Evolutionary conservation across 92 coral and sea anemone species (phyloP), one percentile per base, ranked within the genome.

Genomic region (Zoanthus solanderi): DNA sequence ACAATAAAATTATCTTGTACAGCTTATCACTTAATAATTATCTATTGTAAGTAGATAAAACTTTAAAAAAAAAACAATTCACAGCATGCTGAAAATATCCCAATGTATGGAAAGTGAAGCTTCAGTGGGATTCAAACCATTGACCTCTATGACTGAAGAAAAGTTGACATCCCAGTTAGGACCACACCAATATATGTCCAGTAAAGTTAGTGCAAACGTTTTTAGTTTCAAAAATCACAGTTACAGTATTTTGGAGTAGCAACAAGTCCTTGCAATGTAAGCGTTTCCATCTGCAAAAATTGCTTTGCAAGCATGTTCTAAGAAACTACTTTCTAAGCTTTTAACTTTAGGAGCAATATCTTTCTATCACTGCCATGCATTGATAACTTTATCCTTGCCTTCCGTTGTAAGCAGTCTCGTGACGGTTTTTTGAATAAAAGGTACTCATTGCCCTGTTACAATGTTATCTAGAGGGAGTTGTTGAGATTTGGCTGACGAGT

Each of bases 401-500:
- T 67, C 32, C 4, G 34, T 61, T 17, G 28, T 16, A 61, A 16
- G 1, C 28, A 61, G 28, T 23, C 28, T 7, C 16, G 1, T 23
- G 1, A 17, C 6, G 29, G 18, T 61, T 69, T 32, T 29, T 23
- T 34, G 8, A 67, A 37, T 37, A 37, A 37, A 37, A 37, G 2
- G 42, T 37, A 16, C 18, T 10, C 29, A 16, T 17, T 63, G 14
- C 7, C 23, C 2, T 74, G 78, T 42, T 1, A 6, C 8, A 9
- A 18, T 72, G 4, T 4, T 14, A 50, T 56, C 72, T 78, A 97
- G 99, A 97, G 99, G 99, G 99, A 76, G 99, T 97, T 37, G 99
- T 97, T 81, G 99, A 97, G 58, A 87, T 97, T 57, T 97, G 99
- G 99, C 89, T 97, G 75, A 97, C 99, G 17, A 96, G 98, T 82